Base-by-base conservation (phyloP, 2,797 vertebrate species). In the Peromyscus attwateri region DNA sequence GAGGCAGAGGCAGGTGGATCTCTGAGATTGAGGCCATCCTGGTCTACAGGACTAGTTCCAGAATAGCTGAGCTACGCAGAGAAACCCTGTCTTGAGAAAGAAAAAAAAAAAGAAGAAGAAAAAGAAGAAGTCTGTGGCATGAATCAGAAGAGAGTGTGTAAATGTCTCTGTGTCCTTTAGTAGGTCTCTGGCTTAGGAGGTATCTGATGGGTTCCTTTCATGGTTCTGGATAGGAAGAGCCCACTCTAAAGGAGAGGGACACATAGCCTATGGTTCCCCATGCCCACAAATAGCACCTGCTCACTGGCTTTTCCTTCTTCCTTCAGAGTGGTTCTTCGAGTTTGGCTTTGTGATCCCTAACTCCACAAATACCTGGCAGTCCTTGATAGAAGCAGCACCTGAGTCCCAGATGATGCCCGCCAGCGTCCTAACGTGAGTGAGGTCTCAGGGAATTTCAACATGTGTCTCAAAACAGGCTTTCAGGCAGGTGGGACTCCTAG, bases 381-480 rank as follows among this genome's bases (percentile, higher is more conserved):
- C 99, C 97, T 99, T 99, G 98, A 99, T 99, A 99, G 99, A 99
- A 98, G 99, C 99, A 34, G 99, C 99, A 21, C 99, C 99, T 27
- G 99, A 99, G 98, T 99, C 99, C 96, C 99, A 99, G 98, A 99
- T 99, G 99, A 99, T 99, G 99, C 99, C 99, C 64, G 99, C 99
- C 95, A 99, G 99, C 66, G 99, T 99, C 98, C 99, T 99, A 99
- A 99, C 99, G 99, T 99, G 98, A 99, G 99, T 98, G 96, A 40
- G 92, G 87, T 75, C 6, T 0, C 73, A 77, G 97, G 52, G 29
- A 91, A 21, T 1, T 0, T 64, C 31, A 64, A n/a, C 37, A 11
- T n/a, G 43, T 82, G 19, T 66, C 49, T 46, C 29, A 66, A 76
- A 79, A n/a, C 89, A 85, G 87, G 37, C 31, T 87, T 62, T 31